Conservation (phyloP, 2,888 invertebrate genomes). For the Pristionchus entomophagus region DNA sequence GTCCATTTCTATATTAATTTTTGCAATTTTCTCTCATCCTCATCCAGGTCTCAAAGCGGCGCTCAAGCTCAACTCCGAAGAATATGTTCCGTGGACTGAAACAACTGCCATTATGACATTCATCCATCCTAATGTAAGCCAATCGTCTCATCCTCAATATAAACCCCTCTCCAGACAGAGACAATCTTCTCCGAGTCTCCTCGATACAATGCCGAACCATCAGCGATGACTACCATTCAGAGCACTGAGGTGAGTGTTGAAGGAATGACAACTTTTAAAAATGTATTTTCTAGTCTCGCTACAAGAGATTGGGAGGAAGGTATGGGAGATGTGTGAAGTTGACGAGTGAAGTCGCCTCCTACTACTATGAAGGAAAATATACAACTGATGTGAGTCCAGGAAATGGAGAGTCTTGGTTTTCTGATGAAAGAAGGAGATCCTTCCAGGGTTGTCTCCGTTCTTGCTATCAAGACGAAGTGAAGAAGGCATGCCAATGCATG, state of each 20-base stretch:
- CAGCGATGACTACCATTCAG: slow-evolving; percentile 49
- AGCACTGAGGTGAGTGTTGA: slow-evolving; percentile 27
- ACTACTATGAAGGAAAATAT: slow-evolving; percentile 57
- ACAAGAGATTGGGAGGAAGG: slow-evolving; percentile 50
- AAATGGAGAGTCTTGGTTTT: too few relatives aligned
- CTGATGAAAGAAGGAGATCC: too few relatives aligned
- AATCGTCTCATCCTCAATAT: neutral
- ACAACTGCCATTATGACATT: slow-evolving; percentile 53
- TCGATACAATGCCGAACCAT: slow-evolving; percentile 52
- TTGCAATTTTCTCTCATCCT: neutral
- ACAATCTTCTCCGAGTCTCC: slow-evolving; percentile 54
- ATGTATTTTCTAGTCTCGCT: slow-evolving; percentile 34
- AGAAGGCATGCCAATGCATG: slow-evolving; percentile 52
- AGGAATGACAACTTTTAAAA: neutral
- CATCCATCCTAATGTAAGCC: slow-evolving; percentile 9
- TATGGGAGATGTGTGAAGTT: slow-evolving; percentile 55
- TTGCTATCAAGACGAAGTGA: slow-evolving; percentile 54
- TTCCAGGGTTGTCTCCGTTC: too few relatives aligned
- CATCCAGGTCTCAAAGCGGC: slow-evolving; percentile 52
- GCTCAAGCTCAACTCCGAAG: slow-evolving; percentile 52
- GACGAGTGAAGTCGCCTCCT: slow-evolving; percentile 52
- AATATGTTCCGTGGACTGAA: slow-evolving; percentile 57
- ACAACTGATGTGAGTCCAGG: slow-evolving; percentile 55
- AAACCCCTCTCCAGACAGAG: slow-evolving; percentile 36
- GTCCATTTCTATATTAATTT: neutral